A percentile compares a stretch with the other conserved stretches of the same genome.
Evolutionary conservation across 2,797 vertebrate genomes (phyloP).

Genomic region (Euthynnus affinis): DNA sequence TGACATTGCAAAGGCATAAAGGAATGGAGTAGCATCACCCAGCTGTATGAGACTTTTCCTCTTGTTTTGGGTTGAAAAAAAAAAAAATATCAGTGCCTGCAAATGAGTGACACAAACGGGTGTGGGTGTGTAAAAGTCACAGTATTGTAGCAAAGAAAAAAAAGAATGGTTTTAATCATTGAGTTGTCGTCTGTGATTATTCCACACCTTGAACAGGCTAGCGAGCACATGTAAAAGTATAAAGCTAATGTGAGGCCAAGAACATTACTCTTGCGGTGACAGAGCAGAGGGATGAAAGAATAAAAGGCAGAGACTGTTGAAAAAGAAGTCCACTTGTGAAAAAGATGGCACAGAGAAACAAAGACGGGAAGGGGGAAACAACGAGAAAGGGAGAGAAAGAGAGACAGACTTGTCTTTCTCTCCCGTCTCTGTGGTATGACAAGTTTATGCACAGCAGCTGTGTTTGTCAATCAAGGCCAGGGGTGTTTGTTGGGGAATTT

Average conservation of each 20-base stretch:
- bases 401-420: constrained; percentile 66
- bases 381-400: constrained; percentile 48
- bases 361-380: constrained; percentile 33
- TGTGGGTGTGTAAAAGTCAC: constrained; percentile 70
- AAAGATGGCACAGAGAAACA: constrained; percentile 61
- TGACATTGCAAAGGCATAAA: constrained; percentile 84
- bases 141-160: constrained; percentile 68
- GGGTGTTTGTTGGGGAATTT: constrained; percentile 81
- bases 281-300: constrained; percentile 37
- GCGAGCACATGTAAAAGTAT: constrained; percentile 61
- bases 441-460: constrained; percentile 88
- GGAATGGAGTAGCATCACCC: constrained; percentile 80
- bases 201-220: constrained; percentile 64
- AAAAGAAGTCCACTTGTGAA: constrained; percentile 60
- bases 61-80: constrained; percentile 44
- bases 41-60: constrained; percentile 64
- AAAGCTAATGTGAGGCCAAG: constrained; percentile 66
- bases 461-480: constrained; percentile 87
- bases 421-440: constrained; percentile 77
- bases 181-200: constrained; percentile 68
- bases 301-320: constrained; percentile 62
- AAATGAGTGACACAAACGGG: constrained; percentile 60
- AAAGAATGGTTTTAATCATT: constrained; percentile 41
- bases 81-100: constrained; percentile 48
- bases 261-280: constrained; percentile 47